Percentiles rank a stretch among this genome's conserved stretches.
Evolutionary conservation across 1,140 invertebrate species (phyloP).

Genomic region (Wiebesia pumilae): DNA sequence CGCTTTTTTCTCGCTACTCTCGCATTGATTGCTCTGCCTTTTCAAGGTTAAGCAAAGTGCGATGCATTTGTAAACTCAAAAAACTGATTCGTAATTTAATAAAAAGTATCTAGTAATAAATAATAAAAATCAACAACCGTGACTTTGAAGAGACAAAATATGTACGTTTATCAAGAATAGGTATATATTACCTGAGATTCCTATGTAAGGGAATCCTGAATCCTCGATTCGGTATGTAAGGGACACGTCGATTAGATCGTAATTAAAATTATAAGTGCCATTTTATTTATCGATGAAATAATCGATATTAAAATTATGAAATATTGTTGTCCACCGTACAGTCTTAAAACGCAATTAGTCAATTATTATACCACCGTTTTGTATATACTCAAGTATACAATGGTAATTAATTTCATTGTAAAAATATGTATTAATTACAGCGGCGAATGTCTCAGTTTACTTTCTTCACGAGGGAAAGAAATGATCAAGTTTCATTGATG

Average conservation of each 20-base stretch:
- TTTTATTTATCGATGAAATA: neutral
- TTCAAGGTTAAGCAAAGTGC: constrained; percentile 27
- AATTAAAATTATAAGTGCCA: too few species aligned
- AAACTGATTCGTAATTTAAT: neutral
- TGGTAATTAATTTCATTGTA: neutral
- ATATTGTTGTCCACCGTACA: neutral
- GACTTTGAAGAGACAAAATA: too few species aligned
- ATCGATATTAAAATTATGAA: neutral
- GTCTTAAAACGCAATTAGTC: neutral
- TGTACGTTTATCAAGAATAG: too few species aligned
- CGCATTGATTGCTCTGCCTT: constrained; percentile 23
- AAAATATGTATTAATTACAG: neutral
- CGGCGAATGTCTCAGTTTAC: neutral
- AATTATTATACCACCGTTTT: neutral
- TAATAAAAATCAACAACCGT: too few species aligned
- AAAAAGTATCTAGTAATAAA: neutral
- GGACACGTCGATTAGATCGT: too few species aligned
- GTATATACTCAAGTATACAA: too few species aligned
- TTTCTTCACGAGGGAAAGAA: constrained; percentile 24
- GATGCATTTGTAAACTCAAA: neutral
- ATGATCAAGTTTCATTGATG: constrained; percentile 27
- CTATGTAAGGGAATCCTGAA: too few species aligned
- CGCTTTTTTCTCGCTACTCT: neutral
- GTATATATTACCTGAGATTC: too few species aligned
- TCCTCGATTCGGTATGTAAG: too few species aligned